Evolutionary conservation across 2,888 invertebrate genomes (phyloP).

Genomic region (Nyleta sp.): DNA sequence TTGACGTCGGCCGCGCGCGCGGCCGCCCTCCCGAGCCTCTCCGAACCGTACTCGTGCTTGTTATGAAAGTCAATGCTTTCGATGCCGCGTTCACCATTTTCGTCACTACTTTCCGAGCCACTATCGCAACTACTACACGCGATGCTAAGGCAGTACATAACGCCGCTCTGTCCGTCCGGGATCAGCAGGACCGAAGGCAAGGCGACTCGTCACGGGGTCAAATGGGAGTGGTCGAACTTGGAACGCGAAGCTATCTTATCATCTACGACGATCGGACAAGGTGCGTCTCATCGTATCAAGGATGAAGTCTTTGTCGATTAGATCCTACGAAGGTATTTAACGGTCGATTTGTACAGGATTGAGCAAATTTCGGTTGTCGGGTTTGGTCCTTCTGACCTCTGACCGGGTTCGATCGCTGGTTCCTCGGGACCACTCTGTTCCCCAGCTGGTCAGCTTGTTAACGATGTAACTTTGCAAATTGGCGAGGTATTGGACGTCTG

Average conservation of each 20-base stretch:
- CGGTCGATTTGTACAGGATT: slow-evolving; percentile 22
- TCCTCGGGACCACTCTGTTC: slow-evolving; percentile 9
- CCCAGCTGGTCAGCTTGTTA: slow-evolving; percentile 20
- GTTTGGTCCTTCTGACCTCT: slow-evolving; percentile 4
- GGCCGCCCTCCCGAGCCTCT: slow-evolving; percentile 31
- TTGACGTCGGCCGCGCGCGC: slow-evolving; percentile 28
- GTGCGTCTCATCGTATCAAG: slow-evolving; percentile 12
- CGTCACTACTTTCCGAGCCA: slow-evolving; percentile 58
- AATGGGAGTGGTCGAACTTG: not conserved
- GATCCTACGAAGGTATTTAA: not conserved
- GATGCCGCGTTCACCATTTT: slow-evolving; percentile 56
- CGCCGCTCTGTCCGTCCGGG: slow-evolving; percentile 12
- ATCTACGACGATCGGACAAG: slow-evolving; percentile 7
- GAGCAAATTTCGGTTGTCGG: slow-evolving; percentile 27
- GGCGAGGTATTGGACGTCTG: not conserved
- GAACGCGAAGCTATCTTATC: slow-evolving; percentile 12
- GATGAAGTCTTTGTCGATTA: slow-evolving; percentile 2
- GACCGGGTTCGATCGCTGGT: not conserved
- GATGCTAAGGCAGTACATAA: slow-evolving; percentile 74
- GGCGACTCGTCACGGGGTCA: no score
- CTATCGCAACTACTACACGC: slow-evolving; percentile 69
- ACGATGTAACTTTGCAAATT: not conserved
- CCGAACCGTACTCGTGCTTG: slow-evolving; percentile 47
- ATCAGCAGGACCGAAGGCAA: not conserved
- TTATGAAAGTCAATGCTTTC: slow-evolving; percentile 52